Evolutionary conservation across 2,113 vertebrate genomes (phyloP).

Genomic region (Odontophorus gujanensis): DNA sequence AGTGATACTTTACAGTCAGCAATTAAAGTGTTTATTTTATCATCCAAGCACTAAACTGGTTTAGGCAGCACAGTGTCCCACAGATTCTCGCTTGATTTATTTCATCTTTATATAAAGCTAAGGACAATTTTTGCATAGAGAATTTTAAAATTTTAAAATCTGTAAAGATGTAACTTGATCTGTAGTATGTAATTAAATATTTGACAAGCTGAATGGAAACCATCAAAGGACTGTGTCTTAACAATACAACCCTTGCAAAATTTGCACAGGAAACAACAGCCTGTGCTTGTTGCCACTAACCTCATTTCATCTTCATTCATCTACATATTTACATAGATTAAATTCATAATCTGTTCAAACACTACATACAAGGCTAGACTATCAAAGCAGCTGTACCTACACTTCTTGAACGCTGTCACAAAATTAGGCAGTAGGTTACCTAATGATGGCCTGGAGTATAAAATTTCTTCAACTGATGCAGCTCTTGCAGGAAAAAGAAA

Average conservation of each 20-base stretch:
- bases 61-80: not conserved
- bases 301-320: not conserved
- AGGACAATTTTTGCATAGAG: not conserved
- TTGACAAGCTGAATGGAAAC: slow-evolving; percentile 33
- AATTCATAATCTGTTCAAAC: slow-evolving; percentile 11
- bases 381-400: not conserved
- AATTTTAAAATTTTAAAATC: slow-evolving; percentile 57
- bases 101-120: not conserved
- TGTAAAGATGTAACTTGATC: not conserved
- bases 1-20: slow-evolving; percentile 15
- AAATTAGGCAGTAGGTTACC: not conserved
- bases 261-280: not conserved
- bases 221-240: not conserved
- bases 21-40: not conserved
- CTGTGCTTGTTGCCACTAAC: slow-evolving; percentile 12
- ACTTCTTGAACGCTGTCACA: not conserved
- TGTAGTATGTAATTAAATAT: slow-evolving; percentile 55
- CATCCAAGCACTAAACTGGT: not conserved
- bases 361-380: not conserved
- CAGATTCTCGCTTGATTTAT: slow-evolving; percentile 37
- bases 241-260: slow-evolving; percentile 35
- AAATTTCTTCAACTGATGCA: not conserved
- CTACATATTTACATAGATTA: slow-evolving; percentile 4
- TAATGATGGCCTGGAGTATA: not conserved
- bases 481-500: not conserved